Evolutionary conservation across 2,113 vertebrate species (phyloP), one percentile per base, ranked within the genome.

Genomic region (Uropsilus gracilis): DNA sequence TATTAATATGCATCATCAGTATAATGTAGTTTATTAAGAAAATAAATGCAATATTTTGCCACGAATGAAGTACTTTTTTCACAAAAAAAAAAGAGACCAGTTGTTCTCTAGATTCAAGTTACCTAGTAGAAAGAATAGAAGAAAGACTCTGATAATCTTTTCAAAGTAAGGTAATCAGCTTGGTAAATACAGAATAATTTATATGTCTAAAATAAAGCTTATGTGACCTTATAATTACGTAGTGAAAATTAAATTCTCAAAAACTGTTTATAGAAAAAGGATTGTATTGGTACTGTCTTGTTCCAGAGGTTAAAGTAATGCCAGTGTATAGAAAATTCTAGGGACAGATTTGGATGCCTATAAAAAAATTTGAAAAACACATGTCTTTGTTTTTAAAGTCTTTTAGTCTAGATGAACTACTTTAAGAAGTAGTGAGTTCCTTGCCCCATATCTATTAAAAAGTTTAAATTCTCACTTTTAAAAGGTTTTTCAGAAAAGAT

Each of bases 171-270:
- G 57, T 89, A 93, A 63, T 5, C 12, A 34, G 64, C 12, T 26
- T 64, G 39, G 28, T 66, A 66, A 93, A n/a, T 61, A 26, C 6
- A 86, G 89, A 86, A 46, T 87, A 83, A 78, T 53, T 59, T 80
- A 42, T 42, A 32, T 59, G 32, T 57, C 64, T 64, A 91, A 91
- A 91, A 66, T 53, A 82, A 73, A 46, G 30, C 37, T 32, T 55
- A 24, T 78, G 22, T 48, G 61, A 88, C 76, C 1, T 87, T 48
- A 76, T 61, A 4, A 13, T 39, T 50, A 50, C 16, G 13, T 46
- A 87, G 64, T 81, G 32, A 86, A 91, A 94, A 75, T 73, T 63
- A 91, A 64, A 69, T 53, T 76, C 72, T 80, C 82, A 30, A 75
- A 86, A 83, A 8, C 48, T 26, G 24, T 71, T 0, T 9, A 0